Conservation (phyloP, 2,888 invertebrate genomes). For the Nemurella pictetii region DNA sequence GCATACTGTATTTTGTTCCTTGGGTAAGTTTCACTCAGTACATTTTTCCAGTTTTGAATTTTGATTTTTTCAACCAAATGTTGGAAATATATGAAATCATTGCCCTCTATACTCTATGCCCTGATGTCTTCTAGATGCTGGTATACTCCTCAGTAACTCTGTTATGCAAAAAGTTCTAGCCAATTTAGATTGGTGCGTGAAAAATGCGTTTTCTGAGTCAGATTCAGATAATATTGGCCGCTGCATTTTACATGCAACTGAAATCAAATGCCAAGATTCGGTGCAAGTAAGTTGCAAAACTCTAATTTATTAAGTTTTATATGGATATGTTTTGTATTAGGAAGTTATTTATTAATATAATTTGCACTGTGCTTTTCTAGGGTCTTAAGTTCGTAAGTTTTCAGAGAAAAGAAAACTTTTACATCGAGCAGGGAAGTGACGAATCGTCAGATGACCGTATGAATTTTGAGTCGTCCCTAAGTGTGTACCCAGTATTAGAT, state of each 20-base stretch:
- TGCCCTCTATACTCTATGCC: no score
- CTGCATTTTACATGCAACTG: conserved; percentile 75
- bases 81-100: no score
- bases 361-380: conserved; percentile 46
- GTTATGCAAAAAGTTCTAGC: conserved; percentile 76
- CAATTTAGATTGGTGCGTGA: conserved; percentile 87
- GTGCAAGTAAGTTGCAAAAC: conserved; percentile 57
- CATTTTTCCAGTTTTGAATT: not conserved
- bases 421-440: conserved; percentile 52
- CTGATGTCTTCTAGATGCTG: conserved; percentile 76
- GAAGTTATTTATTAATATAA: conserved; percentile 9
- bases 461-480: conserved; percentile 61
- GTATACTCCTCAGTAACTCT: conserved; percentile 85
- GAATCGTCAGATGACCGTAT: conserved; percentile 51
- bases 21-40: conserved; percentile 56
- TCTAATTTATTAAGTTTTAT: conserved; percentile 36
- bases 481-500: conserved; percentile 66
- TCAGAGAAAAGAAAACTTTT: conserved; percentile 48
- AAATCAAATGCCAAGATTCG: conserved; percentile 60
- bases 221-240: conserved; percentile 88
- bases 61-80: no score
- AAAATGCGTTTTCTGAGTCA: conserved; percentile 79
- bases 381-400: conserved; percentile 48
- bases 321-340: conserved; percentile 44
- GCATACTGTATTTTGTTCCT: conserved; percentile 64